These are phyloP conservation scores for Hypotaenidia okinawae DNA, from an alignment of 2,797 vertebrate genomes.

Conservation along the genomic window DNA sequence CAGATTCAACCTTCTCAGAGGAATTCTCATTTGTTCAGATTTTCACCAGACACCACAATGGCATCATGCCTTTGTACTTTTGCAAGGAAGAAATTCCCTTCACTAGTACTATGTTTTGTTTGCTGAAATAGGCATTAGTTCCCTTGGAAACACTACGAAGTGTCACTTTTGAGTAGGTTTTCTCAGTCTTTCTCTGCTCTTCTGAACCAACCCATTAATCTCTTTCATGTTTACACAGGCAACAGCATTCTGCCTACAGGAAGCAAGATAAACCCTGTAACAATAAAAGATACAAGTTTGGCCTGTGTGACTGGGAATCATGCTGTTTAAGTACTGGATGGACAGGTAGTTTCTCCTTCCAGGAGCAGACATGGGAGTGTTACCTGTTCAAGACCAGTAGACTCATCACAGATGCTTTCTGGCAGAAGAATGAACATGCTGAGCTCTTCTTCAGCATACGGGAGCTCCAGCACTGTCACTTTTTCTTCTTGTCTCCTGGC, in stretches of 20 bases:
- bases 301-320: not conserved
- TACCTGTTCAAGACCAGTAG: constrained; percentile 40
- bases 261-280: not conserved
- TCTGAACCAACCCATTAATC: not conserved
- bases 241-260: not conserved
- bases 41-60: not conserved
- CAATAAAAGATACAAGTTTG: not conserved
- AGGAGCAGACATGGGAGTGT: not conserved
- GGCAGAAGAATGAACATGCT: constrained; percentile 49
- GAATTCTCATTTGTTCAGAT: not conserved
- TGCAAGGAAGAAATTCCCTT: not conserved
- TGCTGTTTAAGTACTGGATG: not conserved
- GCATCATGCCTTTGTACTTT: not conserved
- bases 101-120: not conserved
- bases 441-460: constrained; percentile 1
- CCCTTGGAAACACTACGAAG: not conserved
- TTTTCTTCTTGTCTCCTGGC: constrained; percentile 14
- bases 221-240: not conserved
- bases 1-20: not conserved
- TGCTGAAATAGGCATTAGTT: not conserved
- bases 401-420: not conserved
- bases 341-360: not conserved
- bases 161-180: not conserved
- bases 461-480: constrained; percentile 39
- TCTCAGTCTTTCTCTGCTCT: not conserved